phyloP scores from a whole-genome alignment of 2,888 invertebrate species.

The Dryobotodes eremita region DNA sequence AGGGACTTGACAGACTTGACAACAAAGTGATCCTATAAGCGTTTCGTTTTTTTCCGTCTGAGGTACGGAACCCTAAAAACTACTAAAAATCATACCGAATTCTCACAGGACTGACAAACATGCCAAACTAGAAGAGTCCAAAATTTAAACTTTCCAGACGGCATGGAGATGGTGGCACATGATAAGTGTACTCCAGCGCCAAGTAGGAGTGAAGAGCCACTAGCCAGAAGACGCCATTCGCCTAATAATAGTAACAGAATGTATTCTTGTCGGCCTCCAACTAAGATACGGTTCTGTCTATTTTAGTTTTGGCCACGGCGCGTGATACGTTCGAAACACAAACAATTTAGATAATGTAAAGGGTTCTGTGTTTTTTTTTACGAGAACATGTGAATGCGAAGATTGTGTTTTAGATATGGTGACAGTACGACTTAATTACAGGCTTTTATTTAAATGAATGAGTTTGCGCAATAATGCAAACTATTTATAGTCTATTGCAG shows the following conservation, averaged over 20 bases:
- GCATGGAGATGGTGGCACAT: slow-evolving; percentile 49
- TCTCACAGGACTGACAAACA: slow-evolving; percentile 25
- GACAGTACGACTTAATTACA: slow-evolving; percentile 6
- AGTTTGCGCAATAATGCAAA: slow-evolving; percentile 20
- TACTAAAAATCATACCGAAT: slow-evolving; percentile 20
- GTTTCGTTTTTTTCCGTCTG: no score
- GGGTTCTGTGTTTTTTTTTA: slow-evolving; percentile 37
- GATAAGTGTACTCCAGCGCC: slow-evolving; percentile 58
- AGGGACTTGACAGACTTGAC: no score
- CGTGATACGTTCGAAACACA: slow-evolving; percentile 70
- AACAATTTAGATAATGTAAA: slow-evolving; percentile 62
- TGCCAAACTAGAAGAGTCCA: slow-evolving; percentile 48
- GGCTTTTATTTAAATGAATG: slow-evolving; percentile 33
- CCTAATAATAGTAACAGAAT: slow-evolving; percentile 83
- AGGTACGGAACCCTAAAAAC: no score
- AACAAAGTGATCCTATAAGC: no score
- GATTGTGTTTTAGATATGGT: slow-evolving; percentile 16
- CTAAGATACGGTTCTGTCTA: slow-evolving; percentile 83
- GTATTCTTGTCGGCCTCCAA: slow-evolving; percentile 87
- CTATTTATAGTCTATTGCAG: not conserved
- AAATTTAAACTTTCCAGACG: slow-evolving; percentile 62
- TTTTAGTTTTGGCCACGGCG: slow-evolving; percentile 80
- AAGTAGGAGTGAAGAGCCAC: slow-evolving; percentile 64
- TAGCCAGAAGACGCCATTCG: slow-evolving; percentile 72
- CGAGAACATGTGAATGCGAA: slow-evolving; percentile 14